Evolutionary conservation across 2,888 invertebrate species (phyloP), one percentile per base, ranked within the genome.

Genomic region (Tenthredo scrophulariae): DNA sequence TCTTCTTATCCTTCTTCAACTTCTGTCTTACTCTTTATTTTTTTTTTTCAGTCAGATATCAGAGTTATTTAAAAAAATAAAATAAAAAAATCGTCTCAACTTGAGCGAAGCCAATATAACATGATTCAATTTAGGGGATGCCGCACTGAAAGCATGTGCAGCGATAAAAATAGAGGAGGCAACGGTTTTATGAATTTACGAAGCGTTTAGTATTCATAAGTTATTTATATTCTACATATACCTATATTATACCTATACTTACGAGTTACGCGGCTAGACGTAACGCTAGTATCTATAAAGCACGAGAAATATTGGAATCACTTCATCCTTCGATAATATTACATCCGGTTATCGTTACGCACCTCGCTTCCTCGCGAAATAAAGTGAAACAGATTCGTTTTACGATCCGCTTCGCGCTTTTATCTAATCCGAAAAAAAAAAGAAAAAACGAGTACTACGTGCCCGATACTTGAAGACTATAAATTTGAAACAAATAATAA

Each of bases 261-360:
- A 33, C 4, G 13, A n/a, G n/a, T n/a, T n/a, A 26, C 29, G 33
- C n/a, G 37, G 15, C 15, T 37, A 33, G 70, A 18, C 33, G 37
- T 75, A 26, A 29, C 75, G 22, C 43, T 13, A 74, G 54, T 77
- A 77, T 77, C 29, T 18, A 77, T 77, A 29, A 54, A 50, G 74
- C 43, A 22, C 43, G 22, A 43, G 43, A 74, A 74, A 77, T 77
- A 77, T 77, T 54, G 15, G 54, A 50, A 77, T 77, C 77, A 29
- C 77, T 50, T 77, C 29, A 77, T 77, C 77, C 77, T 54, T 54
- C 54, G 77, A n/a, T 29, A 77, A 29, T 29, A 77, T 77, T 22
- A 54, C 77, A 77, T 77, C 50, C 77, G 77, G 50, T 54, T n/a
- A 37, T 77, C 54, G 50, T 77, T 46, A 29, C 33, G 77, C 40